These are phyloP conservation scores for Podiceps cristatus DNA, from an alignment of 2,113 vertebrate genomes.

Conservation along the genomic window DNA sequence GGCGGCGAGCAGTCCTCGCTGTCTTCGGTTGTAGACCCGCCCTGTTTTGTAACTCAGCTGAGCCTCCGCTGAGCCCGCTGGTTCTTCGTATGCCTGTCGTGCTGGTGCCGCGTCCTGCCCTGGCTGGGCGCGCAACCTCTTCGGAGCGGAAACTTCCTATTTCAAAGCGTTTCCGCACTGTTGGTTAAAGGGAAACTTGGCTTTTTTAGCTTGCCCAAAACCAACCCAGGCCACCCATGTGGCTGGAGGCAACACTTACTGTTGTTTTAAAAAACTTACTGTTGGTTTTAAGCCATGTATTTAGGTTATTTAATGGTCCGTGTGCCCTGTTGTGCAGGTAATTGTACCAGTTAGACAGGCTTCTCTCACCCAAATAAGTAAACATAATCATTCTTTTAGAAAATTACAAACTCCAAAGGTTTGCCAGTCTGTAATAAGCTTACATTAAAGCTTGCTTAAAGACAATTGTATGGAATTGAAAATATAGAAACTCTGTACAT, in stretches of 20 bases:
- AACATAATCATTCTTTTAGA: neutral
- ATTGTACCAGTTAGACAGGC: neutral
- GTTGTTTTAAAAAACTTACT: neutral
- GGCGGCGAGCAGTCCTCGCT: neutral
- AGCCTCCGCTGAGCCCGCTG: rapidly evolving
- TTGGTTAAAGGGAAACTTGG: neutral
- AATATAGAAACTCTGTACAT: neutral
- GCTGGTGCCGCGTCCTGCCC: neutral
- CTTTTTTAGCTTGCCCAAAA: neutral
- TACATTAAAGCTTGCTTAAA: neutral
- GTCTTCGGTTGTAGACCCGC: rapidly evolving
- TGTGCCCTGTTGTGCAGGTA: neutral
- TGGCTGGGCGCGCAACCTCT: rapidly evolving
- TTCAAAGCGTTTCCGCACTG: neutral
- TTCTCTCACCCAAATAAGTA: neutral
- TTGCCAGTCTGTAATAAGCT: neutral
- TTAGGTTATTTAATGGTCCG: neutral
- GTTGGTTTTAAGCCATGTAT: neutral
- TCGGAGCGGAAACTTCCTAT: neutral
- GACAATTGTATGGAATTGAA: neutral
- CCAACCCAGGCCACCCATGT: rapidly evolving
- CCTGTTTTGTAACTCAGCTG: rapidly evolving
- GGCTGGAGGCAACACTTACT: neutral
- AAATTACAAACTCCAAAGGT: neutral
- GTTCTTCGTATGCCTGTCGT: rapidly evolving